Conservation (phyloP, 2,888 invertebrate species). For the Scrobipalpa atriplicella region DNA sequence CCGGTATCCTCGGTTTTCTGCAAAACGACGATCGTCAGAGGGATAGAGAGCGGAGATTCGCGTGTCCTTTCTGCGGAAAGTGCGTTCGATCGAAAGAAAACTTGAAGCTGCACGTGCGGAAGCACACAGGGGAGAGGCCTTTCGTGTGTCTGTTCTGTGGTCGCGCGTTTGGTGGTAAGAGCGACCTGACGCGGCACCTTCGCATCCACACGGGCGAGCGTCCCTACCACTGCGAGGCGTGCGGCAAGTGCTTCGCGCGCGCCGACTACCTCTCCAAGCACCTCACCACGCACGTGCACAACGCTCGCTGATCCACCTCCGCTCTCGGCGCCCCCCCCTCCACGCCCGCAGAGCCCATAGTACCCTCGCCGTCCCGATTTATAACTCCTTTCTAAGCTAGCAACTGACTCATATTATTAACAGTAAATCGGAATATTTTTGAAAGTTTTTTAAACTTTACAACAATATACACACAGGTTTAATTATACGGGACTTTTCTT, state of each 20-base stretch:
- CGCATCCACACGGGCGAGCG: constrained; percentile 95
- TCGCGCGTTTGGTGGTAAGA: constrained; percentile 93
- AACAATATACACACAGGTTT: constrained; percentile 75
- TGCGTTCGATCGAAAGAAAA: constrained; percentile 95
- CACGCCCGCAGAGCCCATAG: constrained; percentile 14
- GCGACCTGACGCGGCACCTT: constrained; percentile 92
- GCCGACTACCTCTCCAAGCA: constrained; percentile 96
- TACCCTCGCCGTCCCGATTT: constrained; percentile 57
- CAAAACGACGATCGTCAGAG: constrained; percentile 80
- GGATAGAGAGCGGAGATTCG: constrained; percentile 90
- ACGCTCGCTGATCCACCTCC: constrained; percentile 78
- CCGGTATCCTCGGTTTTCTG: constrained; percentile 85
- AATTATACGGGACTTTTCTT: constrained; percentile 72
- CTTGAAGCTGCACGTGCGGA: constrained; percentile 92
- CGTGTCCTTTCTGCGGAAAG: constrained; percentile 95
- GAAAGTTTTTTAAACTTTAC: constrained; percentile 78
- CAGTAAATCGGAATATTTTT: constrained; percentile 79
- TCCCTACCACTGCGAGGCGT: constrained; percentile 95
- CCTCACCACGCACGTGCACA: constrained; percentile 94
- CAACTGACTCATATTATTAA: constrained; percentile 66
- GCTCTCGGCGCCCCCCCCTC: neutral
- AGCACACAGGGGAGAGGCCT: constrained; percentile 94
- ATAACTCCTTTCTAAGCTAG: constrained; percentile 55
- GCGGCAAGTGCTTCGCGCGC: constrained; percentile 95
- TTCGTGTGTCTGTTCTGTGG: constrained; percentile 96